phyloP scores from a whole-genome alignment of 2,113 vertebrate species.

The Raja brachyura region DNA sequence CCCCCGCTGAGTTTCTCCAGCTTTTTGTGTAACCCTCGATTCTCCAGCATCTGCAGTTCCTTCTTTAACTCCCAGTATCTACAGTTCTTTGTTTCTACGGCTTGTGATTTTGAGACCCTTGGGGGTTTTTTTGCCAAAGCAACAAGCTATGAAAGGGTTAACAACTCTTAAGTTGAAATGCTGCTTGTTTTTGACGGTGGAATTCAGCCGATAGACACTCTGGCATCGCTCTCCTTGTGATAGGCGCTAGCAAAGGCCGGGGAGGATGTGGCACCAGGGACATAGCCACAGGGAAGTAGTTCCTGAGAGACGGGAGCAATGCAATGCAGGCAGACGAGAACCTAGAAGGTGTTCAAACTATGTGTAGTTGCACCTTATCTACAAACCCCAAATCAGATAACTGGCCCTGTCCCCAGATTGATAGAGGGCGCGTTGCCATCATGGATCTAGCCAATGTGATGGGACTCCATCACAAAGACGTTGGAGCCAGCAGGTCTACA shows the following conservation, averaged over 20 bases:
- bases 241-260: background rate
- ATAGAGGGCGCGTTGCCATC: constrained; percentile 53
- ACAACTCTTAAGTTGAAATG: background rate
- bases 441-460: constrained; percentile 50
- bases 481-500: constrained; percentile 67
- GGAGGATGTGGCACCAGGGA: background rate
- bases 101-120: background rate
- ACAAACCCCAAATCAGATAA: constrained; percentile 51
- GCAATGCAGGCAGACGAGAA: constrained; percentile 45
- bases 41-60: too few relatives aligned
- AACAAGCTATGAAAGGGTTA: constrained; percentile 3
- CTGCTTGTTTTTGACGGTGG: background rate
- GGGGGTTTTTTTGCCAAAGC: background rate
- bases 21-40: too few relatives aligned
- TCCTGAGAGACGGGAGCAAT: background rate
- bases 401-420: constrained; percentile 47
- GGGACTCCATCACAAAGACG: constrained; percentile 43
- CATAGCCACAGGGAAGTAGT: background rate
- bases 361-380: constrained; percentile 60
- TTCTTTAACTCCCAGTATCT: too few relatives aligned
- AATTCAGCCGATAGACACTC: background rate
- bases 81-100: too few relatives aligned
- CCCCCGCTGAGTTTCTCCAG: too few relatives aligned
- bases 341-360: constrained; percentile 56
- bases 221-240: background rate